Percentiles rank a stretch among this genome's conserved stretches.
Evolutionary conservation across 2,888 invertebrate species (phyloP).

Genomic region (Oscheius sp.): DNA sequence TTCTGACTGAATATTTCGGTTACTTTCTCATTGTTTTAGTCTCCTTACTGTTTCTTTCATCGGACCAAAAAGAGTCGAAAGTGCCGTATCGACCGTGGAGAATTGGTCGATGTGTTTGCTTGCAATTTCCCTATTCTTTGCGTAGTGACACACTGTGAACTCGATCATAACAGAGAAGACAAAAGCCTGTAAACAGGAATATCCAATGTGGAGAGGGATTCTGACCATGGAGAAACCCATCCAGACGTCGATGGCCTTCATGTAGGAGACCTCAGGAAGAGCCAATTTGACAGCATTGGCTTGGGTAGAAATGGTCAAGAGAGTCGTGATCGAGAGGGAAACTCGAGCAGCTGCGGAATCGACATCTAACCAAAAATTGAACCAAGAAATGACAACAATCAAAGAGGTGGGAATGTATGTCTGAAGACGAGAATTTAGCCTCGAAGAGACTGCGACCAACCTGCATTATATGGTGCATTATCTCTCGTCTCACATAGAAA

Average conservation of each 20-base stretch:
- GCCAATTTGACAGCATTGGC: slow-evolving; percentile 72
- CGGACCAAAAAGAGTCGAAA: slow-evolving; percentile 70
- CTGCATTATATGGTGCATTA: slow-evolving; percentile 78
- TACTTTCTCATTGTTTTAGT: background rate
- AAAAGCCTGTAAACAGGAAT: slow-evolving; percentile 53
- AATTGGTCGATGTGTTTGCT: slow-evolving; percentile 56
- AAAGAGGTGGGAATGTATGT: slow-evolving; percentile 78
- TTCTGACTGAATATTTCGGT: slow-evolving; percentile 42
- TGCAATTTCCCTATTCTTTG: slow-evolving; percentile 65
- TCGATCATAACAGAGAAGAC: slow-evolving; percentile 73
- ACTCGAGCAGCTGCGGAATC: slow-evolving; percentile 72
- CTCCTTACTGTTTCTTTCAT: slow-evolving; percentile 32
- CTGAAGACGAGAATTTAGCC: slow-evolving; percentile 13
- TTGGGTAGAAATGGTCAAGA: slow-evolving; percentile 65
- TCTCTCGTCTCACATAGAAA: slow-evolving; percentile 76
- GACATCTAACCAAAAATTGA: slow-evolving; percentile 73
- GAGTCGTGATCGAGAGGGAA: slow-evolving; percentile 71
- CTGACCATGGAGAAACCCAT: slow-evolving; percentile 73
- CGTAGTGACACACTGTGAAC: slow-evolving; percentile 69
- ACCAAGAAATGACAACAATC: slow-evolving; percentile 78
- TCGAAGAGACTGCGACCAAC: no score
- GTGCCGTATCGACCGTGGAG: slow-evolving; percentile 68
- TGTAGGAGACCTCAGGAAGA: slow-evolving; percentile 71
- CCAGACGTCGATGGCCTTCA: slow-evolving; percentile 58
- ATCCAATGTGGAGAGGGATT: slow-evolving; percentile 45